These are phyloP conservation scores for Meandrusa payeni DNA, from an alignment of 2,888 invertebrate species.

Conservation along the genomic window DNA sequence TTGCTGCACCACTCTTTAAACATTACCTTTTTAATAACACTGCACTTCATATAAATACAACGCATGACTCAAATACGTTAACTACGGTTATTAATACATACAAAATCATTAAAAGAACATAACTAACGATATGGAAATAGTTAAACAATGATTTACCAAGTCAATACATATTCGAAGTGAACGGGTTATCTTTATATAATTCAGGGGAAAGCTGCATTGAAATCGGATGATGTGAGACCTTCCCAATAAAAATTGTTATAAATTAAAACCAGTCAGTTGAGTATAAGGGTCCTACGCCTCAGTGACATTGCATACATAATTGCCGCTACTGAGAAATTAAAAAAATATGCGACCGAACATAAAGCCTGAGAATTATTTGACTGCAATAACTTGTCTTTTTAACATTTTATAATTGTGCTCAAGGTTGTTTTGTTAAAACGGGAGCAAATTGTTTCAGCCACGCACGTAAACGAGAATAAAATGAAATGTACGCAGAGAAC, in stretches of 20 bases:
- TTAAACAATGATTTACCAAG: too few relatives aligned
- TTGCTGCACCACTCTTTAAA: too few relatives aligned
- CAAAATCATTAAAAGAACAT: too few relatives aligned
- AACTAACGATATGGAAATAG: too few relatives aligned
- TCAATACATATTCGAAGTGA: too few relatives aligned
- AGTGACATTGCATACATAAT: slow-evolving; percentile 16
- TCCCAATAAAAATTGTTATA: slow-evolving; percentile 3
- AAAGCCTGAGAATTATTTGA: slow-evolving; percentile 33
- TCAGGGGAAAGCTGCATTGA: slow-evolving; percentile 11
- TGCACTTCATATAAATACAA: too few relatives aligned
- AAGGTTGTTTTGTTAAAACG: slow-evolving; percentile 53
- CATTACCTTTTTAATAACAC: too few relatives aligned
- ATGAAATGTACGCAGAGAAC: slow-evolving; percentile 43
- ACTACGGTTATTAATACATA: too few relatives aligned
- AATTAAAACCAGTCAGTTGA: slow-evolving; percentile 10
- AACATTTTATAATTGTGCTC: slow-evolving; percentile 41
- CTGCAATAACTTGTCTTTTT: slow-evolving; percentile 36
- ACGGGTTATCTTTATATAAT: not conserved
- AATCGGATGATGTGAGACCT: slow-evolving; percentile 7
- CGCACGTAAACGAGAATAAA: slow-evolving; percentile 36
- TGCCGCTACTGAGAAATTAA: slow-evolving; percentile 3
- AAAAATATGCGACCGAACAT: slow-evolving; percentile 29
- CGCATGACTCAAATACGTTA: too few relatives aligned
- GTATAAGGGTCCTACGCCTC: slow-evolving; percentile 14
- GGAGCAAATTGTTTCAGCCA: slow-evolving; percentile 44